A percentile compares a stretch with the other conserved stretches of the same genome.
Conservation (phyloP, 2,888 invertebrate genomes). For the Phlogophora meticulosa region DNA sequence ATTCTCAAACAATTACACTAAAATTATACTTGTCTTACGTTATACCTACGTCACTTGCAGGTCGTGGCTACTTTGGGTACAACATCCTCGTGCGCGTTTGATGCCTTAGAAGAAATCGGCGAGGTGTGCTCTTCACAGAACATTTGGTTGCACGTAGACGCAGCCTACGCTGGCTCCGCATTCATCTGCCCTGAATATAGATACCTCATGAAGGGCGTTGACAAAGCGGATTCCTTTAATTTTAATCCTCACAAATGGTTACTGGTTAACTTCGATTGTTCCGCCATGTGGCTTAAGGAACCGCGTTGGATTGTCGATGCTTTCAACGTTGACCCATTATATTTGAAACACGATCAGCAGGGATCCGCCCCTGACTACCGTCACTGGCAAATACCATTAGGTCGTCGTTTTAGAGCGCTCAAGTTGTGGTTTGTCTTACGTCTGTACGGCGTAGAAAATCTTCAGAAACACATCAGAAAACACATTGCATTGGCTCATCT, state of each 20-base stretch:
- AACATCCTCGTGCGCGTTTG: slow-evolving; percentile 98
- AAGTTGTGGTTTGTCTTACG: slow-evolving; percentile 99
- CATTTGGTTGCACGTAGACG: slow-evolving; percentile 99
- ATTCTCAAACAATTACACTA: background rate
- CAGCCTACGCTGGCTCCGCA: slow-evolving; percentile 98
- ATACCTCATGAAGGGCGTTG: slow-evolving; percentile 96
- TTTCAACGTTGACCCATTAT: slow-evolving; percentile 99
- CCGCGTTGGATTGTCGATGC: slow-evolving; percentile 98
- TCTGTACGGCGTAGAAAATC: slow-evolving; percentile 96
- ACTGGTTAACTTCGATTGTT: slow-evolving; percentile 99
- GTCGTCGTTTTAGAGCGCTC: slow-evolving; percentile 97
- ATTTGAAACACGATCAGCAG: slow-evolving; percentile 98
- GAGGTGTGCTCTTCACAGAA: slow-evolving; percentile 95
- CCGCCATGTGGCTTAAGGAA: slow-evolving; percentile 98
- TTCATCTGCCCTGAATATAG: slow-evolving; percentile 99
- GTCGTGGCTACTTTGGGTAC: slow-evolving; percentile 97
- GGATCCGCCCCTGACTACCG: slow-evolving; percentile 98
- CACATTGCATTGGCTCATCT: slow-evolving; percentile 96
- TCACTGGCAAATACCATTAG: slow-evolving; percentile 99
- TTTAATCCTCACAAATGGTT: slow-evolving; percentile 99
- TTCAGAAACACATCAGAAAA: slow-evolving; percentile 96
- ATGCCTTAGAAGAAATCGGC: slow-evolving; percentile 96
- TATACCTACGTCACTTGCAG: slow-evolving; percentile 80
- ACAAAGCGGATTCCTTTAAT: slow-evolving; percentile 98
- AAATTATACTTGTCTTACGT: slow-evolving; percentile 5